Conservation (phyloP, 2,113 vertebrate genomes). For the Corythoichthys intestinalis region DNA sequence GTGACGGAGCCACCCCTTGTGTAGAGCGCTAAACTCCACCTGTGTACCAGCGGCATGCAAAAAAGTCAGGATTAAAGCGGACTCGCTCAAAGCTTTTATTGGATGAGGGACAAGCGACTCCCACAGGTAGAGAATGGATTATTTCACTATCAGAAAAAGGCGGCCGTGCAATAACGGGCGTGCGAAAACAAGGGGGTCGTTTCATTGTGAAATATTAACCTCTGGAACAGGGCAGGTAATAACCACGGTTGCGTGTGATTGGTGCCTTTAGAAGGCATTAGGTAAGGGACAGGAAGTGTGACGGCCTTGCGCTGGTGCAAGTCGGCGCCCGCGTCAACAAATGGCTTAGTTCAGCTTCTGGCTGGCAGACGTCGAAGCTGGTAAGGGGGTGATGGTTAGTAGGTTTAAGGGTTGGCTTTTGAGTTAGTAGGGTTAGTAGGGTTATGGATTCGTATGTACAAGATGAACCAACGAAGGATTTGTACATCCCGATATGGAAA, state of each 20-base stretch:
- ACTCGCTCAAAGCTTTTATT: slow-evolving; percentile 29
- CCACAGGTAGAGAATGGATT: slow-evolving; percentile 21
- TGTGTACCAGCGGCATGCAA: slow-evolving; percentile 29
- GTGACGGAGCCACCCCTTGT: slow-evolving; percentile 17
- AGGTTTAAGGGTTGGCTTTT: too few relatives aligned
- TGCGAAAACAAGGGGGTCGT: slow-evolving; percentile 11
- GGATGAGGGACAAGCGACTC: slow-evolving; percentile 16
- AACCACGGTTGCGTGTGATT: neutral
- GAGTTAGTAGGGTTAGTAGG: too few relatives aligned
- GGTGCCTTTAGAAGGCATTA: neutral
- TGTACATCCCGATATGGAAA: too few relatives aligned
- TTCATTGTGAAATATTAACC: neutral
- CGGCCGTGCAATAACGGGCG: neutral
- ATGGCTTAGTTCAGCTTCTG: neutral
- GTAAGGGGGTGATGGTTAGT: neutral
- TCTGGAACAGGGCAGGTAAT: neutral
- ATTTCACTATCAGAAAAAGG: slow-evolving; percentile 1
- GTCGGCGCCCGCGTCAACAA: neutral
- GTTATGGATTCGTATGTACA: too few relatives aligned
- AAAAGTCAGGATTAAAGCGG: slow-evolving; percentile 43
- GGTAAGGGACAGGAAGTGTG: neutral
- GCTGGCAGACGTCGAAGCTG: neutral
- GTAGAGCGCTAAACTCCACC: slow-evolving; percentile 14
- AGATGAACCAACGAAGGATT: too few relatives aligned
- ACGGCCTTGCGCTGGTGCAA: neutral